phyloP scores from a whole-genome alignment of 2,113 vertebrate species.

The Delphinus delphis region DNA sequence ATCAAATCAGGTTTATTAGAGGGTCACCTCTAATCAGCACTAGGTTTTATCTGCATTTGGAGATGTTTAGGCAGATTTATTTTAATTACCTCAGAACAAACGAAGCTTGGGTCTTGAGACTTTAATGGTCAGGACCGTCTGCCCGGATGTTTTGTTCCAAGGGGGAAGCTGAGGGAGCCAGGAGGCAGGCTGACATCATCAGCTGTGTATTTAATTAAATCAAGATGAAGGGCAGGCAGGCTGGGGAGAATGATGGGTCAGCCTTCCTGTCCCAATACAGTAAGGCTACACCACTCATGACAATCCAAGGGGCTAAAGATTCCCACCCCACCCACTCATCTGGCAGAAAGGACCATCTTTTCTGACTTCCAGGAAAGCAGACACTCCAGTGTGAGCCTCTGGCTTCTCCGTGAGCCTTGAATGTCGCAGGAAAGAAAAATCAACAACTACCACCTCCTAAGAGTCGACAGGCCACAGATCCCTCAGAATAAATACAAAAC shows the following conservation, averaged over 20 bases:
- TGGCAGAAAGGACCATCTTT: neutral
- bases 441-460: neutral
- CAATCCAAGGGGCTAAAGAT: neutral
- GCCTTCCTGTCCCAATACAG: neutral
- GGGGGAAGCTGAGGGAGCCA: conserved; percentile 43
- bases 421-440: neutral
- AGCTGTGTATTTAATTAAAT: conserved; percentile 67
- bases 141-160: conserved; percentile 61
- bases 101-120: conserved; percentile 58
- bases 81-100: conserved; percentile 64
- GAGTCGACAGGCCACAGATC: neutral
- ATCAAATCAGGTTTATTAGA: conserved; percentile 74
- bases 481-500: conserved; percentile 16
- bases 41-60: conserved; percentile 63
- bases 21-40: conserved; percentile 50
- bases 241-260: neutral
- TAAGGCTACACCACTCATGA: neutral
- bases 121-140: conserved; percentile 70
- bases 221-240: conserved; percentile 27
- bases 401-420: neutral
- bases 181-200: conserved; percentile 63
- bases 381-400: neutral
- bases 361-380: neutral
- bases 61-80: conserved; percentile 73
- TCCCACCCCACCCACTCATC: neutral